Evolutionary conservation across 1,140 invertebrate species (phyloP), one percentile per base, ranked within the genome.

Genomic region (Eueides isabella): DNA sequence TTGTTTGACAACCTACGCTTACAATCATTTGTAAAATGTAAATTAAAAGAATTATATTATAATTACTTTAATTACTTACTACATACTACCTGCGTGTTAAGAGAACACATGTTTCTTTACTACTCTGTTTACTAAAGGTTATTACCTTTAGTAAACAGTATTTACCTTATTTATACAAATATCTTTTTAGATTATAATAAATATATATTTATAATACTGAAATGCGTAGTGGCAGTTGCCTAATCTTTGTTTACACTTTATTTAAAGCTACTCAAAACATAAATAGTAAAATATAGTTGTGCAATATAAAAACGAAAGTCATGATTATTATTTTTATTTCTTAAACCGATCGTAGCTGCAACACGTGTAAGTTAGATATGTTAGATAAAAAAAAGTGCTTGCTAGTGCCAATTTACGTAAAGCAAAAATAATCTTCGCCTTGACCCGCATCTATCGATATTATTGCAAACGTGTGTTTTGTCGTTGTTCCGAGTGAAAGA

Each of bases 391-490:
- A n/a, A 44, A 55, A 55, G 9, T 26, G 19, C 11, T 55, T 1
- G 48, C 48, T 55, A 14, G 19, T 55, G 66, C 41, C 48, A 67
- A 67, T 67, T 30, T 48, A 55, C 12, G 28, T 55, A 55, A 55
- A 61, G 31, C 55, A 14, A 68, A 64, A 38, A 41, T 64, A 74
- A 68, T 64, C 35, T 68, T 68, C 4, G 6, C 72, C 72, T 74
- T 74, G 72, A 68, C 48, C 28, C 16, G 44, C 63, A 68, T 68
- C 28, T 31, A 48, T 63, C 35, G 19, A 64, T 71, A 33, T 64
- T 28, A n/a, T 5, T 55, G 19, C 19, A 26, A 55, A 23, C 19
- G 48, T 26, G 19, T 48, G n/a, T 48, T 55, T 55, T 26, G n/a
- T n/a, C n/a, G n/a, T n/a, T n/a, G 19, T 55, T 55, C 48, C 48